Evolutionary conservation across 2,888 invertebrate genomes (phyloP).

Genomic region (Matsumyia berberina): DNA sequence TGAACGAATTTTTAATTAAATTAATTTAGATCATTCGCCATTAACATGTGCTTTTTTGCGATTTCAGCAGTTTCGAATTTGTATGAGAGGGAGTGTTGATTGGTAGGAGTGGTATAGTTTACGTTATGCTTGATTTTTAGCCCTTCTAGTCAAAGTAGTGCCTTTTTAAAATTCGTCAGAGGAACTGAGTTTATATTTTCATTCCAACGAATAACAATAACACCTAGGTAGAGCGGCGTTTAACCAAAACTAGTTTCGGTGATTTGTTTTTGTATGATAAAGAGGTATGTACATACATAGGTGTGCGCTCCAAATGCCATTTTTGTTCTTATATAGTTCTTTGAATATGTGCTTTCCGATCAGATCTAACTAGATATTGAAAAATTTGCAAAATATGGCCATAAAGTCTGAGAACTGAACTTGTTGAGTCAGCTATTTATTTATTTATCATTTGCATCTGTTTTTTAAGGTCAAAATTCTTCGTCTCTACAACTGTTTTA

Average conservation of each 20-base stretch:
- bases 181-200: slow-evolving; percentile 24
- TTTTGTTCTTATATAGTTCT: too few species aligned
- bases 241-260: slow-evolving; percentile 6
- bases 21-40: slow-evolving; percentile 37
- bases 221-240: slow-evolving; percentile 20
- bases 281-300: too few species aligned
- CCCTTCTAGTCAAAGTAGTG: background rate
- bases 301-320: too few species aligned
- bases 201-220: slow-evolving; percentile 4
- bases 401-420: too few species aligned
- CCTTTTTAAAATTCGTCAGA: slow-evolving; percentile 22
- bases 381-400: too few species aligned
- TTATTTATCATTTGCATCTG: too few species aligned
- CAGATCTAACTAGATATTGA: too few species aligned
- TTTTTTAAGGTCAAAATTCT: too few species aligned
- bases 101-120: slow-evolving; percentile 37
- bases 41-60: slow-evolving; percentile 24
- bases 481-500: too few species aligned
- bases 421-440: too few species aligned
- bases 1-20: slow-evolving; percentile 42
- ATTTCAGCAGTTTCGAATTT: slow-evolving; percentile 32
- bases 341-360: too few species aligned
- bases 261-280: too few species aligned
- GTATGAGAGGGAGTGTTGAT: slow-evolving; percentile 53
- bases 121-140: slow-evolving; percentile 10